Evolutionary conservation across 2,797 vertebrate genomes (phyloP).

Genomic region (Microtus obscurus): DNA sequence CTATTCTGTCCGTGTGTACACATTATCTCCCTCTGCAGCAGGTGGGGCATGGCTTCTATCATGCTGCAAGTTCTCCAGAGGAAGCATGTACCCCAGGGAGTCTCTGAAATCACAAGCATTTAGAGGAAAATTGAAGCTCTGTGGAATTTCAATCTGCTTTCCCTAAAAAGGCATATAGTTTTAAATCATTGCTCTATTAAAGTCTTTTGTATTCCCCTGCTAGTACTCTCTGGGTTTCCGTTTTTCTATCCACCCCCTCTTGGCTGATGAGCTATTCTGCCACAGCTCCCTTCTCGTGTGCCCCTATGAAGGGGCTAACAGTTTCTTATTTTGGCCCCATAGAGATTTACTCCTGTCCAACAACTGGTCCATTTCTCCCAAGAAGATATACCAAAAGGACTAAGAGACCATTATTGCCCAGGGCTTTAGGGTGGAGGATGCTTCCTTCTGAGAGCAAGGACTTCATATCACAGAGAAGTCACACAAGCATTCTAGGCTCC

Average conservation of each 20-base stretch:
- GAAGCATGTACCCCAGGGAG: conserved; percentile 44
- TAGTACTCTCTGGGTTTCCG: conserved; percentile 1
- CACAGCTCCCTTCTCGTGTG: background rate
- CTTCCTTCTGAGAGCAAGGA: background rate
- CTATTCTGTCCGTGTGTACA: background rate
- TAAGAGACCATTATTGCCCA: background rate
- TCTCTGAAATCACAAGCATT: conserved; percentile 70
- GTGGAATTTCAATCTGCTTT: conserved; percentile 72
- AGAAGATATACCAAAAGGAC: background rate
- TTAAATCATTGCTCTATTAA: conserved; percentile 74
- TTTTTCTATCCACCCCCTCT: background rate
- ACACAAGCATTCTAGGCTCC: rapidly evolving
- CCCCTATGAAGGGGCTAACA: background rate
- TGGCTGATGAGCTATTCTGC: background rate
- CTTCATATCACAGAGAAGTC: background rate
- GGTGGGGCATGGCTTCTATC: conserved; percentile 13
- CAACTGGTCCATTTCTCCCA: background rate
- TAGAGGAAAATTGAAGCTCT: conserved; percentile 78
- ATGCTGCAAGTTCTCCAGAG: conserved; percentile 48
- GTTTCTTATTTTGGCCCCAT: background rate
- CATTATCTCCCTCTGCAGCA: background rate
- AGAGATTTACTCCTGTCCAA: background rate
- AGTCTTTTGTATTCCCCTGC: conserved; percentile 72
- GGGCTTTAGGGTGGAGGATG: background rate
- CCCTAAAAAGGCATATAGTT: conserved; percentile 63